Evolutionary conservation across 2,113 vertebrate genomes (phyloP), one percentile per base, ranked within the genome.

Genomic region (Zeus faber): DNA sequence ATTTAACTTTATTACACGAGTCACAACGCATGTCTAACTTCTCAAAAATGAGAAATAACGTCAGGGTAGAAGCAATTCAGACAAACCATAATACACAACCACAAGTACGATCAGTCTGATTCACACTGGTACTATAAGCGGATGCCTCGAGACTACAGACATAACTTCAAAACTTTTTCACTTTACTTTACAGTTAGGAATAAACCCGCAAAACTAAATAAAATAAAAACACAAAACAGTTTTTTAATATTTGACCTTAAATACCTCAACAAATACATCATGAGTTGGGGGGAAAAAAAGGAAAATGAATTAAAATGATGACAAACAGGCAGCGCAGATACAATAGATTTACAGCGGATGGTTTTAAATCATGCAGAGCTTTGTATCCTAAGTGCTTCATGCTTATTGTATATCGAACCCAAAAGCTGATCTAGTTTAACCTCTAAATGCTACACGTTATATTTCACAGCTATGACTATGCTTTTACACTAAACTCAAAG

Each of bases 11-110:
- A 71, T 50, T 56, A 18, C 50, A 59, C 24, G 20, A 7, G 35
- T 70, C 65, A 81, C 65, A 77, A 69, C 58, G 49, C 44, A 58
- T 50, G 27, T 44, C 44, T 25, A 48, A 31, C 4, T 18, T 13
- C n/a, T n/a, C n/a, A 56, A 24, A 6, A 29, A 18, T 14, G 2
- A 20, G 29, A 29, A 29, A 9, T 4, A 29, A 17, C 48, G 5
- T 16, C 44, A 47, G 40, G 10, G 23, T 11, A 56, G 20, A 6
- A 29, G 24, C 27, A 29, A 29, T 29, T 29, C 27, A 29, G 9
- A n/a, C n/a, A n/a, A n/a, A n/a, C n/a, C n/a, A n/a, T n/a, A n/a
- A n/a, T n/a, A n/a, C n/a, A n/a, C n/a, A n/a, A n/a, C n/a, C n/a
- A n/a, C n/a, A n/a, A n/a, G n/a, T n/a, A n/a, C n/a, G n/a, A n/a